Conservation (phyloP, 2,113 vertebrate species). For the Lipotes vexillifer region DNA sequence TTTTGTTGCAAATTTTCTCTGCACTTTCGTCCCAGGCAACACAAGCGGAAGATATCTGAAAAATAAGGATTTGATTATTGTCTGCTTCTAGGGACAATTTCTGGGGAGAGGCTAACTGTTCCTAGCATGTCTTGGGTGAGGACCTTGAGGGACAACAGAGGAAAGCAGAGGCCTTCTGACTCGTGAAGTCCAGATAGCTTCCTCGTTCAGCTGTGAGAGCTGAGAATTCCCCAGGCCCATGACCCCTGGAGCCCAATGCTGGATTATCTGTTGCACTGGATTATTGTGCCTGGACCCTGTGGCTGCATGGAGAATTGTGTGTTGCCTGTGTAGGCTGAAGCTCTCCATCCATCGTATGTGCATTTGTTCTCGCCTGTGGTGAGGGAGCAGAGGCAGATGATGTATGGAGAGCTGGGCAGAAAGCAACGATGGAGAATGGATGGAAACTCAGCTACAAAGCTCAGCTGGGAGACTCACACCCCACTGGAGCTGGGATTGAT, state of each 20-base stretch:
- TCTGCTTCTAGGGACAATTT: neutral
- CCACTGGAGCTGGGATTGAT: constrained; percentile 42
- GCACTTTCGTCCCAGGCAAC: neutral
- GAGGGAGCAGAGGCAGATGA: neutral
- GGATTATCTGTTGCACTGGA: neutral
- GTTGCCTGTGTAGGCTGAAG: neutral
- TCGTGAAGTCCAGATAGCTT: neutral
- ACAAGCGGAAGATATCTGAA: neutral
- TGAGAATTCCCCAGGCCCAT: neutral
- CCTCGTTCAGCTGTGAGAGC: neutral
- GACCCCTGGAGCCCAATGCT: neutral
- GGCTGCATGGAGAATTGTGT: neutral
- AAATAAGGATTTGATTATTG: neutral
- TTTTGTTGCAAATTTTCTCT: neutral
- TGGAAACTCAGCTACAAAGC: constrained; percentile 6
- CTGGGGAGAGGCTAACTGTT: neutral
- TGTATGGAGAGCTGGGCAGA: neutral
- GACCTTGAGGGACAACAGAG: neutral
- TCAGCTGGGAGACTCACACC: constrained; percentile 30
- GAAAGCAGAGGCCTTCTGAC: neutral
- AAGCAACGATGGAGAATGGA: neutral
- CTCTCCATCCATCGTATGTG: neutral
- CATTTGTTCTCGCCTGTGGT: neutral
- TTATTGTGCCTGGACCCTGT: neutral
- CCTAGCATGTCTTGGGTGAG: neutral